Evolutionary conservation across 1,140 invertebrate species (phyloP).

Genomic region (Steinernema khuongi): DNA sequence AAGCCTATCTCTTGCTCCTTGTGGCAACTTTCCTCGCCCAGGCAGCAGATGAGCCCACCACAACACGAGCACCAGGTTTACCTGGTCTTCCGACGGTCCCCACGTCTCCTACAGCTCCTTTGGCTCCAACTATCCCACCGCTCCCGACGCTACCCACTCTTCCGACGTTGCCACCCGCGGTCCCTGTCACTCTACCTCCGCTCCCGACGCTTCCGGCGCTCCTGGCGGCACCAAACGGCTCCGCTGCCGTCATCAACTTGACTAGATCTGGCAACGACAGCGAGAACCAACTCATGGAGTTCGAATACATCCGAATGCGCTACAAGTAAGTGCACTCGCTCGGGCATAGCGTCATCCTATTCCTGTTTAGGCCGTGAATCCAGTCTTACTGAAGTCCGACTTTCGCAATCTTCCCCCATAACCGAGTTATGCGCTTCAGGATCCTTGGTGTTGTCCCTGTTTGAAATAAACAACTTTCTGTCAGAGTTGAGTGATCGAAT

Average conservation of each 20-base stretch:
- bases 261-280: background rate
- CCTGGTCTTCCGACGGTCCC: background rate
- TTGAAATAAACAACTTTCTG: too few species aligned
- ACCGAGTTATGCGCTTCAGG: too few species aligned
- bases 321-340: background rate
- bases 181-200: background rate
- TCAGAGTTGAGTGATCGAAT: too few species aligned
- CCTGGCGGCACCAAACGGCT: background rate
- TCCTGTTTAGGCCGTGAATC: background rate
- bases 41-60: too few species aligned
- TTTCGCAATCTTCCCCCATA: too few species aligned
- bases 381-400: too few species aligned
- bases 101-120: background rate
- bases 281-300: background rate
- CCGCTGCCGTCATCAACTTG: background rate
- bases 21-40: too few species aligned
- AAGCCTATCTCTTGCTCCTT: too few species aligned
- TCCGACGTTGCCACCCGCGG: background rate
- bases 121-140: background rate
- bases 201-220: background rate
- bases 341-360: background rate
- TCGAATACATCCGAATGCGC: background rate
- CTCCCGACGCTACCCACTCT: background rate
- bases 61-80: too few species aligned
- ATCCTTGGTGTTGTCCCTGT: too few species aligned